Percentiles rank a stretch among this genome's conserved stretches.
phyloP scores from a whole-genome alignment of 1,140 invertebrate genomes.

The Papilio polytes region DNA sequence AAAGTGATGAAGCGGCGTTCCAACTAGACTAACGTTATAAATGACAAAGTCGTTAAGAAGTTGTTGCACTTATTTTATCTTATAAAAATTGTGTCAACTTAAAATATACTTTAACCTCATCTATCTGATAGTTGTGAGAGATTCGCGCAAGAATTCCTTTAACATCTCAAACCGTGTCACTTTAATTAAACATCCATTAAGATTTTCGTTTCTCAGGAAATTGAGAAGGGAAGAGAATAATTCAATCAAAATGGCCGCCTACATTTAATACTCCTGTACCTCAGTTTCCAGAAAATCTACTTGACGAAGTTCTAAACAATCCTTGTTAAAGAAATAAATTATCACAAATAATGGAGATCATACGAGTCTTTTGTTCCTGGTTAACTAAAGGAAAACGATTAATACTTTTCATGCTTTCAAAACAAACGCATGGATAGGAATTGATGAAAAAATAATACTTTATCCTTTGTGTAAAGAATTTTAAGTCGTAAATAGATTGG shows the following conservation, averaged over 20 bases:
- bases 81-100: too few species aligned
- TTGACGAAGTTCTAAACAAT: not conserved
- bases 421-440: too few species aligned
- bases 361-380: not conserved
- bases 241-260: slow-evolving; percentile 43
- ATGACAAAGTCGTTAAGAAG: too few species aligned
- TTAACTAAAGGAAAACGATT: not conserved
- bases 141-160: slow-evolving; percentile 10
- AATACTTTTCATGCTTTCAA: too few species aligned
- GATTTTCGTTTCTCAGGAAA: slow-evolving; percentile 42
- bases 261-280: slow-evolving; percentile 31
- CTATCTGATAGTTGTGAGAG: not conserved
- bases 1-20: too few species aligned
- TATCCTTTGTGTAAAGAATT: not conserved
- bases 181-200: slow-evolving; percentile 46
- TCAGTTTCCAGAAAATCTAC: not conserved
- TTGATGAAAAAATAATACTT: not conserved
- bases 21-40: too few species aligned
- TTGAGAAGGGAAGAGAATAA: slow-evolving; percentile 44
- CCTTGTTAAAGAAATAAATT: too few species aligned
- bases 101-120: too few species aligned
- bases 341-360: not conserved
- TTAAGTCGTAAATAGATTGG: not conserved
- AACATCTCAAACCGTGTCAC: slow-evolving; percentile 20
- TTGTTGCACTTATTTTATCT: too few species aligned